A percentile compares a stretch with the other conserved stretches of the same genome.
These are phyloP conservation scores for Microplitis deprimator DNA, from an alignment of 2,888 invertebrate species.

Conservation along the genomic window DNA sequence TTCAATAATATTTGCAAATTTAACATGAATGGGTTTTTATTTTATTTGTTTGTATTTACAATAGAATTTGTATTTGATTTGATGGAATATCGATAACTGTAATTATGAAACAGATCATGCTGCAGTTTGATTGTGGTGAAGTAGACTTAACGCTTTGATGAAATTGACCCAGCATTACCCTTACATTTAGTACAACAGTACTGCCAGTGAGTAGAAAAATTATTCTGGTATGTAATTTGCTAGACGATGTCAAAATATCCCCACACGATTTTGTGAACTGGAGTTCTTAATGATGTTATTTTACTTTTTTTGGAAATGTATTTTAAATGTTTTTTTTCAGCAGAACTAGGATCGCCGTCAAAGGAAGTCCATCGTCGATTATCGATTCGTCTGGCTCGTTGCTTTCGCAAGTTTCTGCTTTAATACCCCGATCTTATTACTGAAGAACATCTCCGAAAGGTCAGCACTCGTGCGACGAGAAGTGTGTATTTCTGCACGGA, in stretches of 20 bases:
- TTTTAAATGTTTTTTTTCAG: constrained; percentile 11
- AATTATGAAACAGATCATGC: constrained; percentile 32
- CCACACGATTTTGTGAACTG: neutral
- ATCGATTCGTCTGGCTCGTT: constrained; percentile 32
- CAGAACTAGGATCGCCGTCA: constrained; percentile 9
- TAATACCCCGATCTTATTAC: constrained; percentile 37
- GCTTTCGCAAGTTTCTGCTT: constrained; percentile 25
- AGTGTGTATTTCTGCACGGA: constrained; percentile 30
- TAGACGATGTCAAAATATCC: neutral
- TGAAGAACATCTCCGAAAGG: constrained; percentile 33
- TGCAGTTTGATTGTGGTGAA: constrained; percentile 14
- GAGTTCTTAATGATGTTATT: neutral
- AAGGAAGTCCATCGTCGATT: constrained; percentile 30
- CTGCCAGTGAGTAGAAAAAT: constrained; percentile 11
- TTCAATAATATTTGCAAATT: too few relatives aligned
- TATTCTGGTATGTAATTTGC: constrained; percentile 32
- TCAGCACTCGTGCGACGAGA: constrained; percentile 42
- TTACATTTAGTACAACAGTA: constrained; percentile 2
- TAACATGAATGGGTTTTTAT: too few relatives aligned
- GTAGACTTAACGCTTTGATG: constrained; percentile 28
- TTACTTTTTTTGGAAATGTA: neutral
- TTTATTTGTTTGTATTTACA: too few relatives aligned
- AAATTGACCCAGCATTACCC: constrained; percentile 21
- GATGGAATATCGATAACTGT: constrained; percentile 36
- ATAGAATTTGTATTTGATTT: constrained; percentile 9